These are phyloP conservation scores for Morelia viridis DNA, from an alignment of 2,797 vertebrate genomes.

Conservation along the genomic window DNA sequence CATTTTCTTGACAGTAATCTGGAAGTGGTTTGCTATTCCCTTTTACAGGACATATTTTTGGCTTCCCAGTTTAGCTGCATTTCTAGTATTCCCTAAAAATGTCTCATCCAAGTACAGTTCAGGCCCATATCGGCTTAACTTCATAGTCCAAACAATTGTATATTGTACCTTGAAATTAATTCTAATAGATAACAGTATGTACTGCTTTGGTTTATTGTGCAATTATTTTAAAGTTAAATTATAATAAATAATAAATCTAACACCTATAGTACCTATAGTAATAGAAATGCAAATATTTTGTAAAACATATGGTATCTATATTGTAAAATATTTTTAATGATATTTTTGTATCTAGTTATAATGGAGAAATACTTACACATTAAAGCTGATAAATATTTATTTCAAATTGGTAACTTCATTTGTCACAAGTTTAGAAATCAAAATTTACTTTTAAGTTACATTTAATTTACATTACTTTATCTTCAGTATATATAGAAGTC, in stretches of 20 bases:
- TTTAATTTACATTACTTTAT: background rate
- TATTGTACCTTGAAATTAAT: background rate
- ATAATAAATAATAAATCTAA: too few relatives aligned
- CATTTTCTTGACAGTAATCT: background rate
- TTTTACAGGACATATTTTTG: background rate
- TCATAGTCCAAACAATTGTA: background rate
- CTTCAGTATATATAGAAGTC: background rate
- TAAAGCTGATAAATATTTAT: background rate
- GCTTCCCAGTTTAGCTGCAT: background rate
- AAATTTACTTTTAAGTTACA: background rate
- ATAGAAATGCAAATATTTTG: background rate
- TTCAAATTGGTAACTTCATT: constrained; percentile 18
- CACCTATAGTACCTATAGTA: background rate
- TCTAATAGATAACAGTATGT: background rate
- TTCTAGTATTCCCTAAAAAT: background rate
- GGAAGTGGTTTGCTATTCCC: background rate
- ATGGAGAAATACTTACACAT: background rate
- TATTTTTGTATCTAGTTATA: background rate
- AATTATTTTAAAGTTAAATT: background rate
- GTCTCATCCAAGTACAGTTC: background rate
- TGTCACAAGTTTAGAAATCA: constrained; percentile 15
- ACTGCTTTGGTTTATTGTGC: background rate
- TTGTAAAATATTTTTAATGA: background rate
- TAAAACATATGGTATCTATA: background rate
- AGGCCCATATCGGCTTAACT: background rate